A percentile compares a stretch with the other conserved stretches of the same genome.
These are phyloP conservation scores for Upupa epops DNA, from an alignment of 2,113 vertebrate genomes.

Conservation along the genomic window DNA sequence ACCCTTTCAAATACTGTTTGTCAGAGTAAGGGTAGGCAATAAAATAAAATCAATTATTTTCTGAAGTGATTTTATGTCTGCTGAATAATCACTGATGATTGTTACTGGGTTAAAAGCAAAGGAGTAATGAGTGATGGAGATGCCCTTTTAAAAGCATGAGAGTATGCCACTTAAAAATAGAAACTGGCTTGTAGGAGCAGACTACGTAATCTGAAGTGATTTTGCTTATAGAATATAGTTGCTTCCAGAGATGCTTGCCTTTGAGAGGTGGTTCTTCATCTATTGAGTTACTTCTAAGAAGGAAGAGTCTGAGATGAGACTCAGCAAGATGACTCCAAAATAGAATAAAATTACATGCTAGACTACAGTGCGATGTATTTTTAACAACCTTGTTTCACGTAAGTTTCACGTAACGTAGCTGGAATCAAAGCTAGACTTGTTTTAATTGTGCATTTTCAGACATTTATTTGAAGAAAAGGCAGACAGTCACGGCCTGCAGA, in stretches of 20 bases:
- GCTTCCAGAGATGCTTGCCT: slow-evolving; percentile 47
- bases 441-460: not conserved
- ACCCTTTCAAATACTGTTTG: not conserved
- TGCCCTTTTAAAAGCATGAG: slow-evolving; percentile 66
- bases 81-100: slow-evolving; percentile 2
- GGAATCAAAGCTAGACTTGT: not conserved
- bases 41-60: slow-evolving; percentile 26
- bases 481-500: not conserved
- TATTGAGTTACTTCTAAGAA: slow-evolving; percentile 70
- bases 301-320: slow-evolving; percentile 43
- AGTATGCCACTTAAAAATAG: slow-evolving; percentile 72
- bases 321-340: slow-evolving; percentile 44
- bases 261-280: slow-evolving; percentile 66
- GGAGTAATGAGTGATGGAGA: slow-evolving; percentile 55
- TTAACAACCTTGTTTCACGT: not conserved
- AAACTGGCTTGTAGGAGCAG: slow-evolving; percentile 69
- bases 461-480: not conserved
- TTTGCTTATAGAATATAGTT: slow-evolving; percentile 31
- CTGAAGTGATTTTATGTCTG: slow-evolving; percentile 10
- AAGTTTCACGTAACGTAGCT: not conserved
- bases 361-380: not conserved
- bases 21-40: not conserved
- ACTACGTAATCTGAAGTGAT: slow-evolving; percentile 72
- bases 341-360: slow-evolving; percentile 19
- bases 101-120: slow-evolving; percentile 50